Conservation (phyloP, 2,113 vertebrate genomes). For the Alligator mississippiensis region DNA sequence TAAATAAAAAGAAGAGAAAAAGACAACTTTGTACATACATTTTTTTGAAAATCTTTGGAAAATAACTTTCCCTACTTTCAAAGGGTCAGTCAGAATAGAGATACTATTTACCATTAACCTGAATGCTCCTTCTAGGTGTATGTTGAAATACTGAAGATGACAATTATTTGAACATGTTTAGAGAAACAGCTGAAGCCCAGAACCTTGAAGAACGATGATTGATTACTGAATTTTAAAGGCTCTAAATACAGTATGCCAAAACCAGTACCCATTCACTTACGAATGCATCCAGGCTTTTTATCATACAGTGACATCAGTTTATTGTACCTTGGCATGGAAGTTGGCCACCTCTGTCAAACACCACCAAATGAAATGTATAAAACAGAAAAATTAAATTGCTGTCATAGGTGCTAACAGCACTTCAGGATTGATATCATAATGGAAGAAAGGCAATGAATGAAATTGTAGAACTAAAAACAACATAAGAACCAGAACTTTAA, state of each 20-base stretch:
- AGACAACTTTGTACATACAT: background rate
- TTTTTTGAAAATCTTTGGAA: background rate
- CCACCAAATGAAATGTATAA: background rate
- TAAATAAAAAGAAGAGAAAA: background rate
- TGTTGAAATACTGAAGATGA: background rate
- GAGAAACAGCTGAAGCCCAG: conserved; percentile 2
- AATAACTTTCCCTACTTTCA: background rate
- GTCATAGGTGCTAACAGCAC: background rate
- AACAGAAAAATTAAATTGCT: background rate
- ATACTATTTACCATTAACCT: background rate
- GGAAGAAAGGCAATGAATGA: background rate
- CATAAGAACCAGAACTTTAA: background rate
- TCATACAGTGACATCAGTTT: background rate
- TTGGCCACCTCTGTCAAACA: background rate
- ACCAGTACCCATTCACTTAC: background rate
- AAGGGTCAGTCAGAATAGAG: background rate
- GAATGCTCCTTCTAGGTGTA: background rate
- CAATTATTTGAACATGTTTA: conserved; percentile 27
- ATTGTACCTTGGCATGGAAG: background rate
- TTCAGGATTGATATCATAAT: background rate
- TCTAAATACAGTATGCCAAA: background rate
- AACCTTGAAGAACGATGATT: background rate
- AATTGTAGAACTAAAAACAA: background rate
- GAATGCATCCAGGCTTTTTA: conserved; percentile 13
- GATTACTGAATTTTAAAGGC: conserved; percentile 7